phyloP scores from a whole-genome alignment of 1,140 invertebrate genomes.

The Hormaphis cornu region DNA sequence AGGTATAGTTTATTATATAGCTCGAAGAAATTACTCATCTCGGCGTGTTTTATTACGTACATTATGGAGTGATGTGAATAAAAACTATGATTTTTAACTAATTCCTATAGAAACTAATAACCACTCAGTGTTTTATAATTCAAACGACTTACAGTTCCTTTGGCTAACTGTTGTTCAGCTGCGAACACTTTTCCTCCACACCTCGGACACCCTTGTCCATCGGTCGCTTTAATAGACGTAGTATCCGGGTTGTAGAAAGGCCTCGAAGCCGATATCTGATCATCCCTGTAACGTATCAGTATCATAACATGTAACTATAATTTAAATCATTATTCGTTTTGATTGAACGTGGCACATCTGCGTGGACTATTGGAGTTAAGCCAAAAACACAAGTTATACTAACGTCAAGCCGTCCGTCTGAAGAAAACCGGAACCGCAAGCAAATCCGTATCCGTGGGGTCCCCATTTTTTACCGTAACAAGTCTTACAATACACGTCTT shows the following conservation, averaged over 20 bases:
- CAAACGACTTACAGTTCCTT: slow-evolving; percentile 62
- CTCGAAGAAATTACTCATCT: too few species aligned
- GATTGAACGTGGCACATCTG: background rate
- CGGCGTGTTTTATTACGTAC: too few species aligned
- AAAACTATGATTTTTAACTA: too few species aligned
- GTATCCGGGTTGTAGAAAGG: slow-evolving; percentile 76
- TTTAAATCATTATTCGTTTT: slow-evolving; percentile 4
- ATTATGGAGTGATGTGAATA: too few species aligned
- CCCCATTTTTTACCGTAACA: slow-evolving; percentile 90
- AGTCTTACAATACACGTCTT: slow-evolving; percentile 86
- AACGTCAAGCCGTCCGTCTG: slow-evolving; percentile 78
- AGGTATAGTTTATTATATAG: too few species aligned
- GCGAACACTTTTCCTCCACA: slow-evolving; percentile 89
- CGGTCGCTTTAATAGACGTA: slow-evolving; percentile 74
- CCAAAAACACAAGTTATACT: slow-evolving; percentile 43
- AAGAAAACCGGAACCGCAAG: slow-evolving; percentile 86
- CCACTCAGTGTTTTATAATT: background rate
- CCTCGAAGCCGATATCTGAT: slow-evolving; percentile 63
- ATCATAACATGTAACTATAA: slow-evolving; percentile 26
- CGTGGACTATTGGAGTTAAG: background rate
- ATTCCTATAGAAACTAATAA: too few species aligned
- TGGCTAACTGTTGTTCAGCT: slow-evolving; percentile 86
- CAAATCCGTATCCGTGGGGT: slow-evolving; percentile 89
- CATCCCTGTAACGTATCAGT: slow-evolving; percentile 64
- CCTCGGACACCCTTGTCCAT: slow-evolving; percentile 79